Percentiles rank a stretch among this genome's conserved stretches.
phyloP scores from a whole-genome alignment of 2,113 vertebrate genomes.

The Ptyas mucosa region DNA sequence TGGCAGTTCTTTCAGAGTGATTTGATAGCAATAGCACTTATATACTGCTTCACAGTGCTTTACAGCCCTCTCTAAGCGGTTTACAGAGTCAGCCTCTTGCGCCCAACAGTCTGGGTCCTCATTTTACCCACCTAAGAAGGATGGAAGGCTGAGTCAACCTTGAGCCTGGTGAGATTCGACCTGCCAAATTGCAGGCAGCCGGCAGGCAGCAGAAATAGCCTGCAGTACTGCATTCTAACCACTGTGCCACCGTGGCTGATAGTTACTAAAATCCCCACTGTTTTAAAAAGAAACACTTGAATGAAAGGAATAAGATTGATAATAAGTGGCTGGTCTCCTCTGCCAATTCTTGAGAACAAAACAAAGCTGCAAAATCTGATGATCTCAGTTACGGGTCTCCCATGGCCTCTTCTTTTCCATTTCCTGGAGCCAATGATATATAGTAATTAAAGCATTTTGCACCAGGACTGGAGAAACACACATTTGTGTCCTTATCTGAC shows the following conservation, averaged over 20 bases:
- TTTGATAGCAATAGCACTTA: no score
- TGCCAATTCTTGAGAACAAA: conserved; percentile 25
- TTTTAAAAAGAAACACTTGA: neutral
- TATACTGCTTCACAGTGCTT: no score
- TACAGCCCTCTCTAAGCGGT: no score
- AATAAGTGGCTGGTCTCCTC: neutral
- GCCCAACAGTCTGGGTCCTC: no score
- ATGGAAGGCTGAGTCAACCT: no score
- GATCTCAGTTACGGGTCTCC: conserved; percentile 11
- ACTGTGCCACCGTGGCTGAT: no score
- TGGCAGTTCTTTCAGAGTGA: neutral
- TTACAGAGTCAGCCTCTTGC: no score
- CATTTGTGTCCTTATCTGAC: neutral
- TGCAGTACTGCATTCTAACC: no score
- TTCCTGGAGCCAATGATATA: conserved; percentile 16
- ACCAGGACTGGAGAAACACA: neutral
- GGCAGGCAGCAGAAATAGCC: no score
- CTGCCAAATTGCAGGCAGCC: no score
- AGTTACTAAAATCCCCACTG: neutral
- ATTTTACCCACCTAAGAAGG: no score
- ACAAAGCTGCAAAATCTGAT: conserved; percentile 33
- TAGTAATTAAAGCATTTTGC: neutral
- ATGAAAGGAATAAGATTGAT: neutral
- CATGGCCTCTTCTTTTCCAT: neutral
- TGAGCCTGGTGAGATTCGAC: no score